Percentiles rank a stretch among this genome's conserved stretches.
Evolutionary conservation across 2,113 vertebrate genomes (phyloP).

Genomic region (Labeo rohita): DNA sequence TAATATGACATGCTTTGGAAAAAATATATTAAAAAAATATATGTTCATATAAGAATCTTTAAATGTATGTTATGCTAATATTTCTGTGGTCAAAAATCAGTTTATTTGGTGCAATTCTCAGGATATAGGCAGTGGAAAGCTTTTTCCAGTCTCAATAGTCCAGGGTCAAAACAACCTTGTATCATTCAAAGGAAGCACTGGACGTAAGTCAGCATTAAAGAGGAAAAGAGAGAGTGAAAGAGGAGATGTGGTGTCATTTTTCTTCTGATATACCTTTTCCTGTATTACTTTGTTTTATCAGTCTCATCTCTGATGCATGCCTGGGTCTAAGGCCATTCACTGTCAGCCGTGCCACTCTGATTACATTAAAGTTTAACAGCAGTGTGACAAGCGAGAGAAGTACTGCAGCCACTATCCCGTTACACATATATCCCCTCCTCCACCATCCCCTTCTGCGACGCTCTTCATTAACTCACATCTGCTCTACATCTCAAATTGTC

Average conservation of each 20-base stretch:
- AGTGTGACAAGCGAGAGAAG: slow-evolving; percentile 26
- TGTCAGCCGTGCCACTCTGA: slow-evolving; percentile 11
- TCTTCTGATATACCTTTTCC: slow-evolving; percentile 1
- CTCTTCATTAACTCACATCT: background rate
- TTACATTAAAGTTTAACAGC: slow-evolving; percentile 48
- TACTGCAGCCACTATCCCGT: slow-evolving; percentile 12
- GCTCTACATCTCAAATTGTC: background rate
- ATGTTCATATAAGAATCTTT: too few relatives aligned
- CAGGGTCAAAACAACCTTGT: slow-evolving; percentile 8
- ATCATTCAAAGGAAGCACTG: background rate
- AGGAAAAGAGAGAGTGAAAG: slow-evolving; percentile 30
- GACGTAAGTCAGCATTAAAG: slow-evolving; percentile 3
- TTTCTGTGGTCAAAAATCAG: too few relatives aligned
- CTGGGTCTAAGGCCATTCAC: slow-evolving; percentile 19
- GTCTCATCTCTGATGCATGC: slow-evolving; percentile 5
- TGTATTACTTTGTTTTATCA: slow-evolving; percentile 8
- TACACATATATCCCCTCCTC: background rate
- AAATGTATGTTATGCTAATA: too few relatives aligned
- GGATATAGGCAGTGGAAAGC: background rate
- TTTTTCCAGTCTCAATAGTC: background rate
- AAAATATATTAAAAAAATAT: background rate
- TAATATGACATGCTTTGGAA: background rate
- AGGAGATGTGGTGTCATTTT: slow-evolving; percentile 27
- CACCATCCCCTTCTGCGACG: background rate
- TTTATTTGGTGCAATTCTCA: background rate